Percentiles rank a stretch among this genome's conserved stretches.
Conservation (phyloP, 2,888 invertebrate species). For the Thecocarcelia acutangulata region DNA sequence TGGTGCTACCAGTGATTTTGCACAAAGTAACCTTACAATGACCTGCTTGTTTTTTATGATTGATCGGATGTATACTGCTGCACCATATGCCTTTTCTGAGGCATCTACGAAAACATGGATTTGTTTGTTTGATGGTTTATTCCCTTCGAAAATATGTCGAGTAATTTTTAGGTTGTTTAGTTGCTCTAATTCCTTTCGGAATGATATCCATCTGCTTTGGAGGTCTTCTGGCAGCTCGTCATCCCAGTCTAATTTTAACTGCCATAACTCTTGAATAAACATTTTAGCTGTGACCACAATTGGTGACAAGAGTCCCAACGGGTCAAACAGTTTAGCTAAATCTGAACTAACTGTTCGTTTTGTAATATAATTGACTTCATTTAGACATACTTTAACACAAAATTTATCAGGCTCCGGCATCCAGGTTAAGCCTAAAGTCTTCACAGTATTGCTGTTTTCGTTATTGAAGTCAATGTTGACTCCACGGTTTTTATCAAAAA, state of each 20-base stretch:
- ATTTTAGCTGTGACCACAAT: background rate
- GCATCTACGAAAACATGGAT: background rate
- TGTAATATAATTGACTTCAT: background rate
- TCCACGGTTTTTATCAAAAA: background rate
- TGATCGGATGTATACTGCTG: background rate
- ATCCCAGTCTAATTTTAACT: no score
- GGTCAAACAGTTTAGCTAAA: background rate
- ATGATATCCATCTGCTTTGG: background rate
- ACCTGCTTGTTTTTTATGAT: background rate
- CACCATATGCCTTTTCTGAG: no score
- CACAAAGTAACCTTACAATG: background rate
- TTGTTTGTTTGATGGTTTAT: background rate
- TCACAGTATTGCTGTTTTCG: background rate
- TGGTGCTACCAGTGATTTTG: background rate
- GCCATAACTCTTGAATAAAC: background rate
- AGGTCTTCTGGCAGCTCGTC: background rate
- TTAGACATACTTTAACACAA: background rate
- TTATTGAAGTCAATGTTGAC: background rate
- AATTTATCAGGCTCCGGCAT: background rate
- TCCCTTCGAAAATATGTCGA: background rate
- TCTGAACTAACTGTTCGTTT: background rate
- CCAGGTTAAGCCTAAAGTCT: background rate
- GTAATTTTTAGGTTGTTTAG: background rate
- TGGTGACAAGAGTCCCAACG: background rate
- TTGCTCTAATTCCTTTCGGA: background rate